Conservation (phyloP, 92 coral and sea anemone species). For the Muricea muricata region DNA sequence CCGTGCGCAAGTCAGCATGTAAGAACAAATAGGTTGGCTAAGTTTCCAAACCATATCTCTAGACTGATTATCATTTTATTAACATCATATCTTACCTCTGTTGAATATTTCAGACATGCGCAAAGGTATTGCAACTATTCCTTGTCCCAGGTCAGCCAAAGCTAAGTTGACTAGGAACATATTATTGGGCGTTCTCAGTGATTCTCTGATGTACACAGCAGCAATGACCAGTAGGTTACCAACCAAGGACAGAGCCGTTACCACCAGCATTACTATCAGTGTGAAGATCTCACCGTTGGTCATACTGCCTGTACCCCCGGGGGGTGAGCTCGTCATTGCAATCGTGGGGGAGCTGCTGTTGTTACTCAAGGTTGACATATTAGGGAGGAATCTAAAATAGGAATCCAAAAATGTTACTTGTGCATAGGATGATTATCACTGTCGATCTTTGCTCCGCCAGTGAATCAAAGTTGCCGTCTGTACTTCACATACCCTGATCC, state of each 20-base stretch:
- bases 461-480: too few species aligned
- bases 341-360: background rate
- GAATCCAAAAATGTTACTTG: too few species aligned
- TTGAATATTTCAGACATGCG: slow-evolving; percentile 34
- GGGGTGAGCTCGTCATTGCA: background rate
- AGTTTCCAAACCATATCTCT: too few species aligned
- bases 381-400: too few species aligned
- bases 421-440: too few species aligned
- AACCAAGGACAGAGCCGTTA: slow-evolving; percentile 15
- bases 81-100: background rate
- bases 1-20: too few species aligned
- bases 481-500: too few species aligned
- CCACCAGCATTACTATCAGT: slow-evolving; percentile 22
- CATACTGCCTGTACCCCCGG: background rate
- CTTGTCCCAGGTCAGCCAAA: slow-evolving; percentile 37
- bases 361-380: background rate
- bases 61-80: background rate
- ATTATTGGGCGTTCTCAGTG: slow-evolving; percentile 32
- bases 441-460: too few species aligned
- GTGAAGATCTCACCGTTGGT: slow-evolving; percentile 18
- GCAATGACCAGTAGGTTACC: slow-evolving; percentile 30
- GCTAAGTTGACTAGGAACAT: slow-evolving; percentile 20
- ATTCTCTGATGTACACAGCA: slow-evolving; percentile 16
- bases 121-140: slow-evolving; percentile 32
- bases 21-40: too few species aligned